Evolutionary conservation across 2,797 vertebrate species (phyloP), one percentile per base, ranked within the genome.

Genomic region (Crax fasciolata): DNA sequence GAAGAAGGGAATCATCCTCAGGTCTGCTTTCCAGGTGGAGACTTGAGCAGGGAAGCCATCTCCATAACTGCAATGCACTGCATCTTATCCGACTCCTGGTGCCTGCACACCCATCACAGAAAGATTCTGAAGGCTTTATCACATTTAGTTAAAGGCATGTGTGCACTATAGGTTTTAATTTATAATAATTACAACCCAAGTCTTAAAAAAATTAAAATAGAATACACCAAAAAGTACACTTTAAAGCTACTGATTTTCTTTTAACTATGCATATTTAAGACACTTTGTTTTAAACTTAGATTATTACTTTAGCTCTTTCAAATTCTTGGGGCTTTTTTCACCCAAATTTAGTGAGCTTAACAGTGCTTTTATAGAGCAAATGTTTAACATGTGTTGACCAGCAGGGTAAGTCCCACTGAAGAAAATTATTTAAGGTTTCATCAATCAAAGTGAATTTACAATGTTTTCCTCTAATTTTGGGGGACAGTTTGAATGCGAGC

Each of bases 351-450:
- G 71, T 59, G 55, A 93, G 66, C 32, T 91, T 79, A 76, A 70
- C 51, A 90, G 58, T 39, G 54, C 44, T 90, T 94, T 95, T 87
- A 89, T 27, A 95, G 72, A 66, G 58, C 71, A 71, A 71, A 71
- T 82, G 82, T 91, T 94, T 89, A 95, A 96, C 75, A 91, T 81
- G 71, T 96, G 90, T 76, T 94, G 70, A 89, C 90, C 55, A 83
- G 35, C 39, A 93, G 62, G 72, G 9, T 39, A 65, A 83, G 39
- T 87, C 94, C 74, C 78, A 92, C 68, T 61, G 41, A 72, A 87
- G 81, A 91, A 92, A 94, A 94, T 90, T 3, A 74, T 73, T 95
- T 67, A 88, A 78, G 58, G 44, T 65, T 89, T 49, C 70, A 87
- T 89, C 92, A 95, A 92, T 85, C 84, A 87, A 87, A 54, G 7